Percentiles rank a stretch among this genome's conserved stretches.
Evolutionary conservation across 2,888 invertebrate genomes (phyloP).

Genomic region (Choreutis nemorana): DNA sequence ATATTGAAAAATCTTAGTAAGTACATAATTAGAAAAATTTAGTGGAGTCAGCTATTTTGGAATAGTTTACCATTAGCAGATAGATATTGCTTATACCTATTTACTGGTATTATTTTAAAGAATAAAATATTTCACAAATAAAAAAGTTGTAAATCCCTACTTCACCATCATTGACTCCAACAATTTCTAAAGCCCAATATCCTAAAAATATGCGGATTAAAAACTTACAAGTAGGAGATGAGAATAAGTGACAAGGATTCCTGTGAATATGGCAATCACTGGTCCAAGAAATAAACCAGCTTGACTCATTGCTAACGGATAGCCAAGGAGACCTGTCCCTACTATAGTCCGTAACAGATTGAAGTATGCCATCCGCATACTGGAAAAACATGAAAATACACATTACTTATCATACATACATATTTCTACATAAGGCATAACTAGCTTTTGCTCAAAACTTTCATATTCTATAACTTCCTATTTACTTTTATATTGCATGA

Average conservation of each 20-base stretch:
- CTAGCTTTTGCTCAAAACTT: too few species aligned
- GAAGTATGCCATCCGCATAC: slow-evolving; percentile 40
- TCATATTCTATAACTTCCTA: too few species aligned
- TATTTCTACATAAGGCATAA: too few species aligned
- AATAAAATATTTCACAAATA: neutral
- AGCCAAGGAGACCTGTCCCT: slow-evolving; percentile 32
- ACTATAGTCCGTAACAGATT: slow-evolving; percentile 27
- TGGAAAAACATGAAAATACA: slow-evolving; percentile 11
- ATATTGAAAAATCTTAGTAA: slow-evolving; percentile 2
- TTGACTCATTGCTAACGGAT: slow-evolving; percentile 37
- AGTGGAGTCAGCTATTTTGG: too few species aligned
- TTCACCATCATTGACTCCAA: neutral
- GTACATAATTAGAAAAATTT: too few species aligned
- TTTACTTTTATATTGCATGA: too few species aligned
- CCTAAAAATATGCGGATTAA: neutral
- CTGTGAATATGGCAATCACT: slow-evolving; percentile 20
- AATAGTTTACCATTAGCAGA: neutral
- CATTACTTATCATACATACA: neutral
- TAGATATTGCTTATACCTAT: neutral
- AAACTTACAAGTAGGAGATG: slow-evolving; percentile 28
- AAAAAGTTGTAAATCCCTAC: neutral
- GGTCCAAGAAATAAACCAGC: slow-evolving; percentile 31
- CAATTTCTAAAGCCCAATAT: neutral
- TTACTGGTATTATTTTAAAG: neutral
- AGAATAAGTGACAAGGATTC: slow-evolving; percentile 23